A percentile compares a stretch with the other conserved stretches of the same genome.
phyloP scores from a whole-genome alignment of 2,797 vertebrate species.

The Macrochelys suwanniensis region DNA sequence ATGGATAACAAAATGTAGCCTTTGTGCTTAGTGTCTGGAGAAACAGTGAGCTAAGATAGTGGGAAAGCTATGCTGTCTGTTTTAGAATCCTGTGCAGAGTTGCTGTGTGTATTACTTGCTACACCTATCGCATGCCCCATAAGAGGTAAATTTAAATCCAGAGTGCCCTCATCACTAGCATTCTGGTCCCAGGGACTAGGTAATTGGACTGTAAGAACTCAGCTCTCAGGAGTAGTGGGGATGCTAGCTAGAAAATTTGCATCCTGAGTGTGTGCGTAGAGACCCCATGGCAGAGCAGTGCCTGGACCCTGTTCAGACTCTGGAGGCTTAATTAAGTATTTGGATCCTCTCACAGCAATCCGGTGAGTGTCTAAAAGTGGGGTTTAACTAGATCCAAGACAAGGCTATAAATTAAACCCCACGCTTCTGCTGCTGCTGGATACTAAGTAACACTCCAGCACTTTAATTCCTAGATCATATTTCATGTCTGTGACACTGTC shows the following conservation, averaged over 20 bases:
- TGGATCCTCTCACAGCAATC: neutral
- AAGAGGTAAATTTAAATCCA: neutral
- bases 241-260: neutral
- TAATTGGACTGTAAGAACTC: neutral
- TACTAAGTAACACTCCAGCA: neutral
- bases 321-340: neutral
- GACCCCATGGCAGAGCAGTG: neutral
- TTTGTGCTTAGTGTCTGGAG: neutral
- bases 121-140: neutral
- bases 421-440: neutral
- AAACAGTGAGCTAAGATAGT: neutral
- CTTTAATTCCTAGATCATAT: neutral
- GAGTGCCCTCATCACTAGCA: neutral
- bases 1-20: neutral
- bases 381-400: neutral
- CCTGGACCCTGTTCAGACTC: neutral
- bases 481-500: accelerated
- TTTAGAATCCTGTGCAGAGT: neutral
- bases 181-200: neutral
- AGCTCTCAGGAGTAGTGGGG: neutral
- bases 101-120: neutral
- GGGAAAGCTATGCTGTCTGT: neutral
- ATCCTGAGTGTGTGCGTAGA: neutral
- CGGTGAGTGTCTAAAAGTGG: neutral
- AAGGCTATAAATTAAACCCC: neutral